phyloP scores from a whole-genome alignment of 2,888 invertebrate genomes.

The Autographa gamma region DNA sequence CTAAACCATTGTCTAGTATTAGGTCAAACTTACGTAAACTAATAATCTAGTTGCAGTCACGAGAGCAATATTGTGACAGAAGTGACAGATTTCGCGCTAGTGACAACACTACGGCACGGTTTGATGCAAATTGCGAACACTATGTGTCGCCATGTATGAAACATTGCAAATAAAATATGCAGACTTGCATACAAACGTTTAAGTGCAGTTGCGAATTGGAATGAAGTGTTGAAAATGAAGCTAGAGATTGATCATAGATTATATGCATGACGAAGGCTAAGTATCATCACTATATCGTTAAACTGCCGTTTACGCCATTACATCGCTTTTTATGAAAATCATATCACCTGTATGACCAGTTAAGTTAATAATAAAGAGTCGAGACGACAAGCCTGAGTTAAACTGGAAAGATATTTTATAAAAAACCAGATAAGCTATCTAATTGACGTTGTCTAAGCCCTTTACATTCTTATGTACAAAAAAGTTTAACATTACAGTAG shows the following conservation, averaged over 20 bases:
- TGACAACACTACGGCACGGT: constrained; percentile 43
- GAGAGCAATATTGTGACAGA: constrained; percentile 62
- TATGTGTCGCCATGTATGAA: constrained; percentile 13
- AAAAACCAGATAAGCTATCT: background rate
- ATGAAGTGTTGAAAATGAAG: background rate
- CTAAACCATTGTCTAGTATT: constrained; percentile 68
- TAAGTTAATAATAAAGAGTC: background rate
- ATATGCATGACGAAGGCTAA: background rate
- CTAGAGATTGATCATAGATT: background rate
- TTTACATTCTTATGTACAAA: background rate
- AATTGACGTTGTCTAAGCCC: background rate
- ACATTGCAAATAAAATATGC: constrained; percentile 20
- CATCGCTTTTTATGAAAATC: constrained; percentile 2
- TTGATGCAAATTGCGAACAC: constrained; percentile 50
- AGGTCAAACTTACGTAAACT: constrained; percentile 65
- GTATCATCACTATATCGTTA: constrained; percentile 7
- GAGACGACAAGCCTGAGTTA: background rate
- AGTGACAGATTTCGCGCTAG: constrained; percentile 64
- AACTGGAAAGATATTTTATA: background rate
- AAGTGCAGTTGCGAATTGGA: background rate
- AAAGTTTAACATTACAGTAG: background rate
- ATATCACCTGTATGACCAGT: background rate
- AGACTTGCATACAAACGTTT: constrained; percentile 14
- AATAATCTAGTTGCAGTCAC: constrained; percentile 67
- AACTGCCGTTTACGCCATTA: background rate